Base-by-base conservation (phyloP, 2,113 vertebrate species). In the Cercopithecus mona region DNA sequence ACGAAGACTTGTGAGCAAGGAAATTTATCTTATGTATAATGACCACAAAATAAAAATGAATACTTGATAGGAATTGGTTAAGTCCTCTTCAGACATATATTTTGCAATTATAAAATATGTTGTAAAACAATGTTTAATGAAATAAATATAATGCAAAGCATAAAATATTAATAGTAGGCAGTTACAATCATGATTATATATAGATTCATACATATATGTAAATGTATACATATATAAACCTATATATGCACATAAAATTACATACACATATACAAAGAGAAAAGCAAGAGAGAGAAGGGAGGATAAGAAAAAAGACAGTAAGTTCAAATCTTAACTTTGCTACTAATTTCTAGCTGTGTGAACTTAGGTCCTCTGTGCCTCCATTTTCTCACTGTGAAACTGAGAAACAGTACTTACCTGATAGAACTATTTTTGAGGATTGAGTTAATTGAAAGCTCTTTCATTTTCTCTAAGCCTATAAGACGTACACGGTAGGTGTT, bases 81-180 rank as follows among this genome's bases (percentile, higher is more conserved):
- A 75, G 20, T 93, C 22, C 14, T 94, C 50, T 81, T 23, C 6
- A 95, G 17, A 92, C 4, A 73, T 87, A 13, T 50, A 92, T 73
- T 88, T 88, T 85, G 40, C 83, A 96, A 50, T 73, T 45, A 87
- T 82, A 92, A 78, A 95, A 92, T 73, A 55, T 20, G 17, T 59
- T 88, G n/a, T 84, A 32, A 93, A 96, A 55, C 40, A 80, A 79
- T 45, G 2, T 52, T 57, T 90, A 84, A 85, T 80, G 25, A 81
- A 17, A 64, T 55, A 78, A 32, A 75, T 14, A 72, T 4, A 84
- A 59, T 55, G 3, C 50, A 86, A n/a, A 64, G 43, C 50, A 73
- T 57, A 83, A 88, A 27, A 57, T 48, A 93, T 38, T 80, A 81
- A 57, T 22, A 89, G n/a, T 83, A 81, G 13, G 40, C 6, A 30